A percentile compares a stretch with the other conserved stretches of the same genome.
These are phyloP conservation scores for Gymnothorax reevesii DNA, from an alignment of 2,797 vertebrate species.

Conservation along the genomic window DNA sequence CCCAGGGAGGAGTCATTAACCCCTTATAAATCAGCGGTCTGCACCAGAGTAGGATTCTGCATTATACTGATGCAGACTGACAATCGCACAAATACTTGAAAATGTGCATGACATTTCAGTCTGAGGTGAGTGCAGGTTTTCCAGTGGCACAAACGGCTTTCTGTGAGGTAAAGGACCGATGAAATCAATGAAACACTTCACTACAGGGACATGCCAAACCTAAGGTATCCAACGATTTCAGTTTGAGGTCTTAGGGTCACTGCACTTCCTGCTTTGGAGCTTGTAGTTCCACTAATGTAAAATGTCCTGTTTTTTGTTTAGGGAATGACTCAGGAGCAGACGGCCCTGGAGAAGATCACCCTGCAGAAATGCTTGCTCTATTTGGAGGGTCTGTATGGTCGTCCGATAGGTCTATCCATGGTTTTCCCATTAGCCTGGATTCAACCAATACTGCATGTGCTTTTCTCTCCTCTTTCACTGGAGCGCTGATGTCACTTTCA, in stretches of 20 bases:
- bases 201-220: too few species aligned
- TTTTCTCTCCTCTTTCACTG: neutral
- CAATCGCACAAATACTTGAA: too few species aligned
- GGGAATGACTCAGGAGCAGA: too few species aligned
- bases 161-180: neutral
- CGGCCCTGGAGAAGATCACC: too few species aligned
- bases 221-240: neutral
- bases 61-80: too few species aligned
- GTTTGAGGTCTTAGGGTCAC: neutral
- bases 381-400: slow-evolving; percentile 79
- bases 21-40: too few species aligned
- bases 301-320: too few species aligned
- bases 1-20: too few species aligned
- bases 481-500: neutral
- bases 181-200: too few species aligned
- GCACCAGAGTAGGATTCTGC: too few species aligned
- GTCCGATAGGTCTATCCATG: slow-evolving; percentile 66
- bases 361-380: slow-evolving; percentile 84
- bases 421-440: neutral
- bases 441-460: neutral
- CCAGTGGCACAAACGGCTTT: neutral
- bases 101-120: neutral
- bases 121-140: neutral
- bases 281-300: neutral
- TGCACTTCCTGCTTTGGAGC: neutral